phyloP scores from a whole-genome alignment of 2,113 vertebrate species.

The Heteronetta atricapilla region DNA sequence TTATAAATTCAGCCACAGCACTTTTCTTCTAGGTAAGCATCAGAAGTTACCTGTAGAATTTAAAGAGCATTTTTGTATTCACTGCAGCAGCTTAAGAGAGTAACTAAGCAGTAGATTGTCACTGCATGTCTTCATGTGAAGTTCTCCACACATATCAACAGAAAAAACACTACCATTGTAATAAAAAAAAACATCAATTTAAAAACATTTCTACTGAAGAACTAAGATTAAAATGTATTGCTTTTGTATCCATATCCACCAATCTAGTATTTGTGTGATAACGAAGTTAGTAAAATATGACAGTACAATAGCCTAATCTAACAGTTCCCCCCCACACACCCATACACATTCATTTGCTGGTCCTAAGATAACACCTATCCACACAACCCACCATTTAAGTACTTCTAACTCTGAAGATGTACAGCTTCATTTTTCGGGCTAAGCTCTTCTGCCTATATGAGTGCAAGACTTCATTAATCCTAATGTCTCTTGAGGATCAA shows the following conservation, averaged over 20 bases:
- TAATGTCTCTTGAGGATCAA: neutral
- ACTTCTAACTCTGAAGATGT: neutral
- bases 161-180: neutral
- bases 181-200: neutral
- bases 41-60: neutral
- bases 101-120: neutral
- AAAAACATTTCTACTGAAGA: neutral
- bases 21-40: neutral
- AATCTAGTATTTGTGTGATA: neutral
- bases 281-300: neutral
- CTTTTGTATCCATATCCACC: slow-evolving; percentile 71
- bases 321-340: too few relatives aligned
- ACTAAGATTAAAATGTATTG: neutral
- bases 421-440: neutral
- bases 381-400: neutral
- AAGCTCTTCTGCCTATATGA: neutral
- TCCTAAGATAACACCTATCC: neutral
- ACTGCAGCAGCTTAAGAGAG: neutral
- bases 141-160: neutral
- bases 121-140: neutral
- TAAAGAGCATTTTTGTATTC: neutral
- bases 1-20: neutral
- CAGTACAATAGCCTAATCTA: neutral
- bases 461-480: neutral
- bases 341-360: neutral